Evolutionary conservation across 64 coral and sea anemone species (phyloP).

Genomic region (Platygyra sinensis): DNA sequence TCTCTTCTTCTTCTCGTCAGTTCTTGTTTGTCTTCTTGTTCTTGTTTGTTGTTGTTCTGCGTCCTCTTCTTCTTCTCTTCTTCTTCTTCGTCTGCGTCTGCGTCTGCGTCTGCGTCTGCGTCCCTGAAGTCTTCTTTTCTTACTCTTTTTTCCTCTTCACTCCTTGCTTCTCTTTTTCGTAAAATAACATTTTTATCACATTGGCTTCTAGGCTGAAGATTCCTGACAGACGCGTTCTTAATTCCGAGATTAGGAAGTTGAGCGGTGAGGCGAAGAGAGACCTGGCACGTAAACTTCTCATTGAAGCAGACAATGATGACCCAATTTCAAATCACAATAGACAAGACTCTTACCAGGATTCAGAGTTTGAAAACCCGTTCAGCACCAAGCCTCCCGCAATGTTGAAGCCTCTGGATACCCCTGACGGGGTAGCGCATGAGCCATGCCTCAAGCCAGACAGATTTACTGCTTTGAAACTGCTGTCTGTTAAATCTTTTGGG

Average conservation of each 20-base stretch:
- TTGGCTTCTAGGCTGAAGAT: constrained; percentile 41
- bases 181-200: neutral
- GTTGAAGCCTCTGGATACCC: constrained; percentile 24
- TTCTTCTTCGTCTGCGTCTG: too few species aligned
- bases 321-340: neutral
- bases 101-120: too few species aligned
- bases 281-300: constrained; percentile 36
- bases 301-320: constrained; percentile 29
- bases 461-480: constrained; percentile 60
- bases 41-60: too few species aligned
- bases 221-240: constrained; percentile 33
- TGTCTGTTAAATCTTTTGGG: constrained; percentile 49
- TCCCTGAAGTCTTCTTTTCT: too few species aligned
- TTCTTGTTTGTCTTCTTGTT: too few species aligned
- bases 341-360: constrained; percentile 47
- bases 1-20: too few species aligned
- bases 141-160: too few species aligned
- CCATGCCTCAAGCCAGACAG: constrained; percentile 57
- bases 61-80: too few species aligned
- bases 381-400: constrained; percentile 61
- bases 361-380: constrained; percentile 85
- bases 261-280: constrained; percentile 42
- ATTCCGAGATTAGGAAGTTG: constrained; percentile 63
- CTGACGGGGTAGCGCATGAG: constrained; percentile 33
- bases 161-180: neutral